Conservation (phyloP, 2,113 vertebrate species). For the Rhynchomys soricoides region DNA sequence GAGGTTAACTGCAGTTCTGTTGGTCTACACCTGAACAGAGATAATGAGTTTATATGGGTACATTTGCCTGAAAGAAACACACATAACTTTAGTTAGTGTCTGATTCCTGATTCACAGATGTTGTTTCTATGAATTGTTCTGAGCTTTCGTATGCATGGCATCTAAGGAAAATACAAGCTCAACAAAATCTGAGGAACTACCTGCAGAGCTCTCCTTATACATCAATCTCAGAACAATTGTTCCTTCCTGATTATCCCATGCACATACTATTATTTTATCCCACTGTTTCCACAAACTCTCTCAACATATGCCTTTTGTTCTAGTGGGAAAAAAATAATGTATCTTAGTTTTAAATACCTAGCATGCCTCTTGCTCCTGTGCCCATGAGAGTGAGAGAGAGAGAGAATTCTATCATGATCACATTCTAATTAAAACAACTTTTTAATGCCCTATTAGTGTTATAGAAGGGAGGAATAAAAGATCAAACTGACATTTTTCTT, state of each 20-base stretch:
- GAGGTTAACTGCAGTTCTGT: neutral
- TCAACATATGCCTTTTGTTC: neutral
- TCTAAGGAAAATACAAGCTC: too few species aligned
- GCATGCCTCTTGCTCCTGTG: neutral
- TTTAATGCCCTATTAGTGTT: constrained; percentile 42
- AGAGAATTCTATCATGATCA: neutral
- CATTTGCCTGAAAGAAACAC: neutral
- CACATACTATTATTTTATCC: neutral
- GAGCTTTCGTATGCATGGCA: too few species aligned
- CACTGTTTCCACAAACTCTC: neutral
- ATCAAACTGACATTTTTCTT: constrained; percentile 28
- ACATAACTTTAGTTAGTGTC: neutral
- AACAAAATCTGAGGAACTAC: too few species aligned
- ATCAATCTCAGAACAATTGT: too few species aligned
- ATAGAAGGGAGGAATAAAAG: neutral
- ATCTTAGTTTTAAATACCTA: neutral
- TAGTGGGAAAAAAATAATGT: neutral
- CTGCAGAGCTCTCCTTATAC: too few species aligned
- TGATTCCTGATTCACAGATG: neutral
- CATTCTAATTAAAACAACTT: constrained; percentile 65
- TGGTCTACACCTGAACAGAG: neutral
- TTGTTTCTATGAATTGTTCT: neutral
- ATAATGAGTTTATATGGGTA: neutral
- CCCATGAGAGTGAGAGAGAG: neutral
- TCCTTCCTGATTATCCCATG: neutral